Conservation (phyloP, 2,888 invertebrate species). For the Ptychoptera albimana region DNA sequence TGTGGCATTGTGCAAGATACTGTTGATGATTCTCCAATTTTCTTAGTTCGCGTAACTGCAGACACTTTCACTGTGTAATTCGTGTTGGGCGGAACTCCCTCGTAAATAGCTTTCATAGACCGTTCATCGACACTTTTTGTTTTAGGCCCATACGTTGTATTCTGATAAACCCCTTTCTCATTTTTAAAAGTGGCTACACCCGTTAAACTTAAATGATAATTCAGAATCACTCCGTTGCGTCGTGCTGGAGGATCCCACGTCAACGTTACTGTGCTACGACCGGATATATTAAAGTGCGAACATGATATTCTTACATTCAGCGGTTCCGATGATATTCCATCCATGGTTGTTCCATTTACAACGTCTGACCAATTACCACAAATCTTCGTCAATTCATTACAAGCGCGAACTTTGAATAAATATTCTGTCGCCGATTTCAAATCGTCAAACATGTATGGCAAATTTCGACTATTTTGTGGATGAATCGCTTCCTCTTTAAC, state of each 20-base stretch:
- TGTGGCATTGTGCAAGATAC: slow-evolving; percentile 52
- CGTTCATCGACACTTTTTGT: slow-evolving; percentile 38
- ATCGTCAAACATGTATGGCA: slow-evolving; percentile 61
- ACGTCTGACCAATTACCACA: slow-evolving; percentile 66
- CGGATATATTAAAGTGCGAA: slow-evolving; percentile 36
- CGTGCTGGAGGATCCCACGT: slow-evolving; percentile 57
- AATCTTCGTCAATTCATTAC: slow-evolving; percentile 56
- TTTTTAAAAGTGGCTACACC: slow-evolving; percentile 39
- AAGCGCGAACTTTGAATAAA: slow-evolving; percentile 62
- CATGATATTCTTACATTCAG: slow-evolving; percentile 51
- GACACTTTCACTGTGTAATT: slow-evolving; percentile 65
- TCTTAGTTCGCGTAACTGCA: slow-evolving; percentile 59
- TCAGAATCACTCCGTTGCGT: slow-evolving; percentile 63
- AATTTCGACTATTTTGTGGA: slow-evolving; percentile 43
- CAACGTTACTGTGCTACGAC: slow-evolving; percentile 43
- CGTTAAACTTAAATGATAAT: slow-evolving; percentile 49
- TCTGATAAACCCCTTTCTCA: slow-evolving; percentile 32
- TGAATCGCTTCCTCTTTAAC: slow-evolving; percentile 43
- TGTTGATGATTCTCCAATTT: slow-evolving; percentile 49
- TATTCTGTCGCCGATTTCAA: slow-evolving; percentile 67
- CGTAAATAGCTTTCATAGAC: slow-evolving; percentile 36
- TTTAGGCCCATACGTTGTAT: slow-evolving; percentile 42
- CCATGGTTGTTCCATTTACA: slow-evolving; percentile 68
- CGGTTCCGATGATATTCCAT: slow-evolving; percentile 63
- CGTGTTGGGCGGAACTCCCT: slow-evolving; percentile 64